Conservation (phyloP, 1,140 invertebrate genomes). For the Heliconius melpomene region DNA sequence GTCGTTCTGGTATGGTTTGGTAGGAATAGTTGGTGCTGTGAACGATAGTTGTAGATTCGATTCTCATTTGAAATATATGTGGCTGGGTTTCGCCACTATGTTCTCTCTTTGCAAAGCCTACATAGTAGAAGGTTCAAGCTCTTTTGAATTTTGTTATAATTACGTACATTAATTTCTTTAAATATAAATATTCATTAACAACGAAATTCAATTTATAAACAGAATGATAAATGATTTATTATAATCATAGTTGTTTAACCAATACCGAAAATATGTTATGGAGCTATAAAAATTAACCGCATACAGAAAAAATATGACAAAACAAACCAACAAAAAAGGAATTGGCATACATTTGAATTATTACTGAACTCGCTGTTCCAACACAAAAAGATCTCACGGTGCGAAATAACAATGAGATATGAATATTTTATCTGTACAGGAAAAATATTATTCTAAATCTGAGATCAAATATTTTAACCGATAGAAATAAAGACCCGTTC, state of each 20-base stretch:
- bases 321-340: slow-evolving; percentile 38
- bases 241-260: slow-evolving; percentile 27
- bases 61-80: no score
- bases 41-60: no score
- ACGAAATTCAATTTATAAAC: not conserved
- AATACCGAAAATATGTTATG: slow-evolving; percentile 23
- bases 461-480: slow-evolving; percentile 56
- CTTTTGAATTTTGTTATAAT: no score
- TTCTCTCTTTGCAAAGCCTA: no score
- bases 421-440: slow-evolving; percentile 57
- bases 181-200: not conserved
- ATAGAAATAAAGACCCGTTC: slow-evolving; percentile 63
- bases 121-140: no score
- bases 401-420: slow-evolving; percentile 54
- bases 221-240: slow-evolving; percentile 6
- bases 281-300: slow-evolving; percentile 28
- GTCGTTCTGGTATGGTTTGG: not conserved
- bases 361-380: slow-evolving; percentile 34
- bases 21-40: no score
- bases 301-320: slow-evolving; percentile 30
- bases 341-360: slow-evolving; percentile 41
- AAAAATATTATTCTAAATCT: slow-evolving; percentile 66
- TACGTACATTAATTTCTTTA: not conserved
- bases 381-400: slow-evolving; percentile 55
- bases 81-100: no score